phyloP scores from a whole-genome alignment of 2,113 vertebrate species.

The Rhynchomys soricoides region DNA sequence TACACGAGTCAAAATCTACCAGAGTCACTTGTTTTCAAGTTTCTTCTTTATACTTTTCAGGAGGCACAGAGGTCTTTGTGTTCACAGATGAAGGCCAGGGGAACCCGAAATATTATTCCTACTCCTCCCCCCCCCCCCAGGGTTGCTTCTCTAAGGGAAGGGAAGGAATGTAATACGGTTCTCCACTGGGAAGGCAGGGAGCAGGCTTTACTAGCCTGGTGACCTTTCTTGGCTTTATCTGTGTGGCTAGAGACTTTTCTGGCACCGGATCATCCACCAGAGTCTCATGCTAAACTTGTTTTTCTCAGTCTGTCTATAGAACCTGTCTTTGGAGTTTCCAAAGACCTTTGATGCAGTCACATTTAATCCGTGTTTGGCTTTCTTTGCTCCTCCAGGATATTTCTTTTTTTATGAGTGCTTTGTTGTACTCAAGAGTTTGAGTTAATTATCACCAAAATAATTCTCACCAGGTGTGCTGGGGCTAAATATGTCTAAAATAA shows the following conservation, averaged over 20 bases:
- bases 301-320: not conserved
- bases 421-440: not conserved
- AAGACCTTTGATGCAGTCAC: not conserved
- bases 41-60: not conserved
- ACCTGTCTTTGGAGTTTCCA: not conserved
- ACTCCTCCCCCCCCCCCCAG: no score
- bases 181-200: not conserved
- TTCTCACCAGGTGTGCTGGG: not conserved
- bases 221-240: not conserved
- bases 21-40: not conserved
- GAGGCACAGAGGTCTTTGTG: not conserved
- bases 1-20: not conserved
- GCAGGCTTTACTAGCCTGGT: not conserved
- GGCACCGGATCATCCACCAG: not conserved
- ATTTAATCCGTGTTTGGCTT: not conserved
- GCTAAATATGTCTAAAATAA: not conserved
- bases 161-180: not conserved
- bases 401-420: not conserved
- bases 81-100: not conserved
- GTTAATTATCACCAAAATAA: not conserved
- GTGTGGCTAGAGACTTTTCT: not conserved
- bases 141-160: not conserved
- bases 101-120: not conserved
- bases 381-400: not conserved
- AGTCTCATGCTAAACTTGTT: not conserved